Percentiles rank a stretch among this genome's conserved stretches.
Conservation (phyloP, 1,140 invertebrate species). For the Berghia stephanieae region DNA sequence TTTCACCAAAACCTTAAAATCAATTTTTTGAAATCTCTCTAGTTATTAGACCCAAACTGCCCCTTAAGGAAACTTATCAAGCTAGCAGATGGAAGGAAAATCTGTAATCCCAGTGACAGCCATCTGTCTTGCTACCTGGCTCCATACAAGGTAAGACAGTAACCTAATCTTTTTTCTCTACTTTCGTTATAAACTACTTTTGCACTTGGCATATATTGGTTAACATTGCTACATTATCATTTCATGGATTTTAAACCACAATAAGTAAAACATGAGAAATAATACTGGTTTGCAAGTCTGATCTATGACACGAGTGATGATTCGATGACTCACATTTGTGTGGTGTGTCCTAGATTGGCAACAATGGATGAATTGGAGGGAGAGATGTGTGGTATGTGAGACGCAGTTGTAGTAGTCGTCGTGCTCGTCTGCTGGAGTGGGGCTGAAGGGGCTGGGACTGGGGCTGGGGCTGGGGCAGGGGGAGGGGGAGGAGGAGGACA, state of each 20-base stretch:
- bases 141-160: no score
- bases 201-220: background rate
- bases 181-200: background rate
- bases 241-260: background rate
- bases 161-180: background rate
- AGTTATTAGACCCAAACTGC: no score
- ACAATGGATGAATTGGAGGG: slow-evolving; percentile 35
- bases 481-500: background rate
- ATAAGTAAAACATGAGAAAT: no score
- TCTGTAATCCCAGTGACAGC: no score
- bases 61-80: no score
- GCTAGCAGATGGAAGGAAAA: no score
- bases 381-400: slow-evolving; percentile 27
- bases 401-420: background rate
- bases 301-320: no score
- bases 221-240: background rate
- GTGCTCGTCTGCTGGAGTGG: slow-evolving; percentile 6
- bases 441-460: background rate
- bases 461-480: background rate
- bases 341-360: slow-evolving; percentile 45
- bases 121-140: no score
- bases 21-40: no score
- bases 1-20: no score
- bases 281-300: no score
- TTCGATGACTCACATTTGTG: slow-evolving; percentile 54